Conservation (phyloP, 2,797 vertebrate species). For the Mallotus villosus region DNA sequence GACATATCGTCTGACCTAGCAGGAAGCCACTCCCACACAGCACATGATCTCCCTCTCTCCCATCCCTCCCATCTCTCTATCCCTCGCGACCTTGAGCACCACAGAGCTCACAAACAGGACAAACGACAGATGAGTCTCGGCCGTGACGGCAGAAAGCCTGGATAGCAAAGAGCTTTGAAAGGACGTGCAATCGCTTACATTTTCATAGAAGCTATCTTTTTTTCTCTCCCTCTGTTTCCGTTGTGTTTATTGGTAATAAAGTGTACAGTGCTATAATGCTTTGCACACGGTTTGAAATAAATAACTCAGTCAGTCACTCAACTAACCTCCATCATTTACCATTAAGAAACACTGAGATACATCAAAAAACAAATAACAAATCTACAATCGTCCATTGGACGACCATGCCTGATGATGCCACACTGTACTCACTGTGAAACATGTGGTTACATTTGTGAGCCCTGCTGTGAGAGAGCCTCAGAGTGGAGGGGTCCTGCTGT, state of each 20-base stretch:
- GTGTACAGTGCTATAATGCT: no score
- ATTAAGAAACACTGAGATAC: neutral
- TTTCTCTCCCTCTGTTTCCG: no score
- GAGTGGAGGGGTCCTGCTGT: slow-evolving; percentile 36
- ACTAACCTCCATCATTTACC: neutral
- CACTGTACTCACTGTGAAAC: slow-evolving; percentile 71
- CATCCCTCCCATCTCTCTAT: neutral
- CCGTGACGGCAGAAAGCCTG: slow-evolving; percentile 26
- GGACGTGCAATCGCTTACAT: slow-evolving; percentile 32
- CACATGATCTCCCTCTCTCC: neutral
- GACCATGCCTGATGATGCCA: neutral
- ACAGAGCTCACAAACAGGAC: slow-evolving; percentile 27
- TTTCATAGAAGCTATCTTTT: slow-evolving; percentile 26
- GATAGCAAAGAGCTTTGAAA: slow-evolving; percentile 44
- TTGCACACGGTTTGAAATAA: neutral
- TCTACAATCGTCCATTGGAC: neutral
- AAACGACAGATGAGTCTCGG: slow-evolving; percentile 40
- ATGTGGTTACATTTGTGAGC: slow-evolving; percentile 60
- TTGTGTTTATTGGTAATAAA: no score
- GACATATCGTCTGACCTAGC: neutral
- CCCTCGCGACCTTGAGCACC: slow-evolving; percentile 43
- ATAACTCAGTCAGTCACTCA: neutral
- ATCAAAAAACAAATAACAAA: neutral
- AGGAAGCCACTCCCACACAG: neutral
- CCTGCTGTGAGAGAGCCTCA: slow-evolving; percentile 52